Evolutionary conservation across 2,888 invertebrate species (phyloP).

Genomic region (Ephialtes manifestator): DNA sequence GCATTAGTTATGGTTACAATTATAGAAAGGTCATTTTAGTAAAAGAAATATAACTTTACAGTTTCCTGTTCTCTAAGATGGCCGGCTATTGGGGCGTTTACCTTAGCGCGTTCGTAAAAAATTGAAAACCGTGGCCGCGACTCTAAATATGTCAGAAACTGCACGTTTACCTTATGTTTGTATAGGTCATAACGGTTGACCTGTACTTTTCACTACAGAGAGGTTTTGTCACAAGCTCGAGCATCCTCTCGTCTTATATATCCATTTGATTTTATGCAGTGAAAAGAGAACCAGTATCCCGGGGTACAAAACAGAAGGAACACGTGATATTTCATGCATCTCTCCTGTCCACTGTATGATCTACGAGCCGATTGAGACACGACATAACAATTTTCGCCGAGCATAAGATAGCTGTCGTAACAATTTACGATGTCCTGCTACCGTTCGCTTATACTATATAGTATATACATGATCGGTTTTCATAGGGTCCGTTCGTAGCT

Average conservation of each 20-base stretch:
- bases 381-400: conserved; percentile 59
- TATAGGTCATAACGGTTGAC: background rate
- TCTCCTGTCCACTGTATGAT: conserved; percentile 44
- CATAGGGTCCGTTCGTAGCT: conserved; percentile 18
- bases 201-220: background rate
- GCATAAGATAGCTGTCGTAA: conserved; percentile 59
- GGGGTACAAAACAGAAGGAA: background rate
- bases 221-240: conserved; percentile 2
- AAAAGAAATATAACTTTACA: no score
- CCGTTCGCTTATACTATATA: background rate
- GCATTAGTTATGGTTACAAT: no score
- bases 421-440: conserved; percentile 61
- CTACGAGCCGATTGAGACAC: conserved; percentile 59
- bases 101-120: no score
- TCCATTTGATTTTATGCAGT: conserved; percentile 26
- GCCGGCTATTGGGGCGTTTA: no score
- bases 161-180: no score
- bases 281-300: background rate
- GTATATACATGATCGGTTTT: conserved; percentile 33
- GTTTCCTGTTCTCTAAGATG: no score
- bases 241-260: background rate
- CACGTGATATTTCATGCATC: conserved; percentile 54
- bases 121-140: no score
- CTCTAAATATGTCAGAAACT: no score
- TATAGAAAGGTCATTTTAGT: no score